Base-by-base conservation (phyloP, 2,888 invertebrate genomes). In the Apamea epomidion region DNA sequence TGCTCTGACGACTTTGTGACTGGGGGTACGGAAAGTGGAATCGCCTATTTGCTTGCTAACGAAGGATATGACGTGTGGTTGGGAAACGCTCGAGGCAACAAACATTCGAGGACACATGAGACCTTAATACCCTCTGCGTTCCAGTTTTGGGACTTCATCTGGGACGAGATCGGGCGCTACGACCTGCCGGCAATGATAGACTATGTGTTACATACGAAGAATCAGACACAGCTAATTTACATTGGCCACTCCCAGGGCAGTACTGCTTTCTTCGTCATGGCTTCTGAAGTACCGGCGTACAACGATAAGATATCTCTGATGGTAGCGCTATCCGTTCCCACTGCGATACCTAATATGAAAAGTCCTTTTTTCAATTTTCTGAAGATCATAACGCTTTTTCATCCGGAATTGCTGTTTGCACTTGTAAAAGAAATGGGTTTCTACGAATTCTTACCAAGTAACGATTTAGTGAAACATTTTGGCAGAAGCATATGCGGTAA, bases 161-260 rank as follows among this genome's bases (percentile, higher is more conserved):
- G 98, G 98, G 98, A 99, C 91, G 98, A 98, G 91, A 98, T 99
- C 92, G 98, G 98, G 0, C 93, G 96, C 74, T 97, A 96, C 87
- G 99, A 99, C 93, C 90, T 99, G 14, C 98, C 99, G 1, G 97
- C 98, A 0, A 98, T 98, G 94, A 98, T 99, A 70, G 98, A 99
- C 91, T 97, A 98, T 91, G 96, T 98, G 2, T 92, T 98, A 4
- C 81, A 92, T 0, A 83, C 85, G 4, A 98, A 98, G 0, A 96
- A 97, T 0, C 95, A 97, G 21, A 87, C 96, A 0, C 94, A 97
- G 74, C 87, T 99, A 0, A 97, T 98, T 87, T 98, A 98, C 92
- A 94, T 98, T 21, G 99, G 98, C 0, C 98, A 99, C 92, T 99
- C 98, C 0, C 97, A 98, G 92, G 94, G 94, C 3, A 97, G 98